Conservation (phyloP, 2,888 invertebrate species). For the Ellobium chinense region DNA sequence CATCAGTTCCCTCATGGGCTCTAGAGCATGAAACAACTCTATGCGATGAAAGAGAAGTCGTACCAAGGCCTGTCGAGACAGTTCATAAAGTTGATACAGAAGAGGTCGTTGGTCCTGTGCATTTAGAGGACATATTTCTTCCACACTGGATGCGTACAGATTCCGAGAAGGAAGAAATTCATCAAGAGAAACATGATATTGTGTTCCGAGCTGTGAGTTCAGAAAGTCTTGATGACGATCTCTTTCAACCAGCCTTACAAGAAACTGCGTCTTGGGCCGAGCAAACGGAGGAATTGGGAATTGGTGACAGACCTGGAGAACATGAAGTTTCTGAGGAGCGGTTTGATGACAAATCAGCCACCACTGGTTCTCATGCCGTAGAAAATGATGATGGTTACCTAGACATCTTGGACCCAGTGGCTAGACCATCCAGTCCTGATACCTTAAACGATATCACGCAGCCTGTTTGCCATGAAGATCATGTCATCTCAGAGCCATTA, state of each 20-base stretch:
- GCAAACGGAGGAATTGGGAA: not conserved
- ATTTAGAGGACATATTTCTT: conserved; percentile 24
- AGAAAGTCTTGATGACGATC: not conserved
- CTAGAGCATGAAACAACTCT: not conserved
- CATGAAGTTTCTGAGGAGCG: too few relatives aligned
- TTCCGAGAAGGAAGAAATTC: not conserved
- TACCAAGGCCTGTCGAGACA: not conserved
- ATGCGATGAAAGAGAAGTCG: not conserved
- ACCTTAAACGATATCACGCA: too few relatives aligned
- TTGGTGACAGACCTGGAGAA: not conserved
- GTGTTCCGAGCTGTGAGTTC: not conserved
- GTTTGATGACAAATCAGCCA: too few relatives aligned
- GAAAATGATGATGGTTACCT: too few relatives aligned
- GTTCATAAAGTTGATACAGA: not conserved
- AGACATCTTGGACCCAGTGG: too few relatives aligned
- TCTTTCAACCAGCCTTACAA: not conserved
- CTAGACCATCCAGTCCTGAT: too few relatives aligned
- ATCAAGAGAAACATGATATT: not conserved
- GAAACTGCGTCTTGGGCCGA: not conserved
- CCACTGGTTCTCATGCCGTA: too few relatives aligned
- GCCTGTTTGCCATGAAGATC: too few relatives aligned
- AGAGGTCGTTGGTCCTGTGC: not conserved
- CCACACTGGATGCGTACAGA: conserved; percentile 23
- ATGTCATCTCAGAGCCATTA: too few relatives aligned
- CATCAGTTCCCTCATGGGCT: not conserved